Conservation (phyloP, 1,140 invertebrate genomes). For the Sminthurides bifidus region DNA sequence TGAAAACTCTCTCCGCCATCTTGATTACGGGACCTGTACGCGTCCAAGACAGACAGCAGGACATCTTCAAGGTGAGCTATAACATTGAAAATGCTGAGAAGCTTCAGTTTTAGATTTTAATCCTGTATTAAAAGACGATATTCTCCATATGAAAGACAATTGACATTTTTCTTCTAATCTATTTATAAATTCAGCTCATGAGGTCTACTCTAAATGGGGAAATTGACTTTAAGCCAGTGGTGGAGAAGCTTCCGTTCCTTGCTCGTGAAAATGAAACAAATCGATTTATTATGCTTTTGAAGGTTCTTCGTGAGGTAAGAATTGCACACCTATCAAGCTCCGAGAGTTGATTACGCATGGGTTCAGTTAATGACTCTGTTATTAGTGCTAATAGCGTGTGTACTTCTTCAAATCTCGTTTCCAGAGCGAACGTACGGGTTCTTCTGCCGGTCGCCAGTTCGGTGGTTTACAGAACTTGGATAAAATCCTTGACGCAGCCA, state of each 20-base stretch:
- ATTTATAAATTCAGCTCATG: constrained; percentile 20
- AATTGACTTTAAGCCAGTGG: constrained; percentile 28
- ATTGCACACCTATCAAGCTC: background rate
- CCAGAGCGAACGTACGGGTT: background rate
- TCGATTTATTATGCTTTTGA: constrained; percentile 24
- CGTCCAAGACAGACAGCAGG: constrained; percentile 20
- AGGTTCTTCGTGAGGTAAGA: constrained; percentile 22
- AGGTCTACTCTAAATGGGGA: constrained; percentile 24
- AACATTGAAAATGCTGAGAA: too few relatives aligned
- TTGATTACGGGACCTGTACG: constrained; percentile 23
- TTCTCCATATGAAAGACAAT: background rate
- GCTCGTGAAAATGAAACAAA: constrained; percentile 26
- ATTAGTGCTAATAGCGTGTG: too few relatives aligned
- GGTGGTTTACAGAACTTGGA: constrained; percentile 21
- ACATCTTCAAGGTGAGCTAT: constrained; percentile 22
- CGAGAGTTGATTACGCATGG: background rate
- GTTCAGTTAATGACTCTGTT: background rate
- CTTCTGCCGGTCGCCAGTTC: constrained; percentile 9
- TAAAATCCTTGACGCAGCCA: constrained; percentile 23
- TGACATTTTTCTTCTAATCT: background rate
- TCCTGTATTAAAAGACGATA: background rate
- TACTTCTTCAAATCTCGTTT: too few relatives aligned
- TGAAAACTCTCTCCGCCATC: constrained; percentile 27
- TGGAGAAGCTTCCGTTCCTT: constrained; percentile 25
- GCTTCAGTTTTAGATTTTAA: background rate